Evolutionary conservation across 2,113 vertebrate genomes (phyloP).

Genomic region (Sterna hirundo): DNA sequence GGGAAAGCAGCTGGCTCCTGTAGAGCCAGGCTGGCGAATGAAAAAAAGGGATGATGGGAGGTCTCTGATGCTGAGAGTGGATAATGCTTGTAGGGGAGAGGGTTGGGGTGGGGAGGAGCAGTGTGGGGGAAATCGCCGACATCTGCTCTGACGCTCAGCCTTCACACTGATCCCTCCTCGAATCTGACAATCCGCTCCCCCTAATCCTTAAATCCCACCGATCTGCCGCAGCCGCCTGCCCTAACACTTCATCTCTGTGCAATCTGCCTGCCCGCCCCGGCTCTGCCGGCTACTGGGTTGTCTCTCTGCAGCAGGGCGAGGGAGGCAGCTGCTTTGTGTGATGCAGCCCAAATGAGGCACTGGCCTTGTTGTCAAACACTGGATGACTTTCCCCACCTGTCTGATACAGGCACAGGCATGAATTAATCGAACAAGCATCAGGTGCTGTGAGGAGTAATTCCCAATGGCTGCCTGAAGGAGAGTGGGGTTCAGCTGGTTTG

Average conservation of each 20-base stretch:
- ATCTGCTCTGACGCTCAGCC: conserved; percentile 84
- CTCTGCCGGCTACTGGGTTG: not conserved
- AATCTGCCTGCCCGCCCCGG: not conserved
- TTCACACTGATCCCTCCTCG: conserved; percentile 67
- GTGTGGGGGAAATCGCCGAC: conserved; percentile 71
- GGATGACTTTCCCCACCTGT: not conserved
- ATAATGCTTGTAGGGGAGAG: conserved; percentile 56
- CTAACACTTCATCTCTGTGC: not conserved
- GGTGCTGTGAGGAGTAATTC: not conserved
- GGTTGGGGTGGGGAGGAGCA: not conserved
- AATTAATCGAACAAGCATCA: not conserved
- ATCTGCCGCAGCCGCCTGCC: conserved; percentile 72
- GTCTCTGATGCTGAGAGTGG: conserved; percentile 76
- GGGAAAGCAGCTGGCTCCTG: conserved; percentile 54
- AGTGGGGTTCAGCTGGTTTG: not conserved
- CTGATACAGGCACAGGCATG: not conserved
- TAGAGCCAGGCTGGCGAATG: conserved; percentile 64
- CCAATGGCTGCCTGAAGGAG: not conserved
- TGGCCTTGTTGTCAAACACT: not conserved
- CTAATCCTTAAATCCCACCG: conserved; percentile 81
- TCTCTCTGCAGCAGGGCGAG: not conserved
- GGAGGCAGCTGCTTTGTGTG: not conserved
- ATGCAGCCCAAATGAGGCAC: not conserved
- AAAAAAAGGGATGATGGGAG: conserved; percentile 51
- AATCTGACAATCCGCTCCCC: conserved; percentile 71